phyloP scores from a whole-genome alignment of 2,888 invertebrate genomes.

The Alsophila aescularia region DNA sequence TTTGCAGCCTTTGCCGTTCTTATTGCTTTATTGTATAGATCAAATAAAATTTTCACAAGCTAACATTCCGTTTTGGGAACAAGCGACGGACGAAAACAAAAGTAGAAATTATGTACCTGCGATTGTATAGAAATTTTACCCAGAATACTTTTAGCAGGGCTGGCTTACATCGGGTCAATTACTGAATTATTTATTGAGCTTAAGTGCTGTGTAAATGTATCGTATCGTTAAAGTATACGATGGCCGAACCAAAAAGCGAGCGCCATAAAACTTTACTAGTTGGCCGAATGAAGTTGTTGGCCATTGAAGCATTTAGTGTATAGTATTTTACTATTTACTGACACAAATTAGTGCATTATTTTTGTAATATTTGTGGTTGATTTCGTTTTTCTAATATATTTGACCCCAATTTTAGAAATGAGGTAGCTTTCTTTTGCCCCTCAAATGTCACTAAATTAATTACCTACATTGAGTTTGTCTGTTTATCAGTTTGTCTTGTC shows the following conservation, averaged over 20 bases:
- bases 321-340: conserved; percentile 17
- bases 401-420: background rate
- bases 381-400: background rate
- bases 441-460: too few species aligned
- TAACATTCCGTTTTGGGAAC: conserved; percentile 50
- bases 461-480: too few species aligned
- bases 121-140: conserved; percentile 16
- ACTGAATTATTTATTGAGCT: conserved; percentile 38
- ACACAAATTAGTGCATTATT: background rate
- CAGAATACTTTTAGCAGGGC: conserved; percentile 28
- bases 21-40: too few species aligned
- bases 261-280: conserved; percentile 34
- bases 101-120: conserved; percentile 37
- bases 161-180: conserved; percentile 30
- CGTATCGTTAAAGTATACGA: conserved; percentile 37
- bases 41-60: conserved; percentile 68
- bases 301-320: conserved; percentile 29
- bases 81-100: conserved; percentile 37
- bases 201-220: conserved; percentile 37
- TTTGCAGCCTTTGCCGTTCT: too few species aligned
- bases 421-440: too few species aligned
- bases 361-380: background rate
- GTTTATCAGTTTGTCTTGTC: too few species aligned
- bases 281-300: conserved; percentile 33
- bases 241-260: conserved; percentile 34